Evolutionary conservation across 2,888 invertebrate genomes (phyloP), one percentile per base, ranked within the genome.

Genomic region (Neoaliturus tenellus): DNA sequence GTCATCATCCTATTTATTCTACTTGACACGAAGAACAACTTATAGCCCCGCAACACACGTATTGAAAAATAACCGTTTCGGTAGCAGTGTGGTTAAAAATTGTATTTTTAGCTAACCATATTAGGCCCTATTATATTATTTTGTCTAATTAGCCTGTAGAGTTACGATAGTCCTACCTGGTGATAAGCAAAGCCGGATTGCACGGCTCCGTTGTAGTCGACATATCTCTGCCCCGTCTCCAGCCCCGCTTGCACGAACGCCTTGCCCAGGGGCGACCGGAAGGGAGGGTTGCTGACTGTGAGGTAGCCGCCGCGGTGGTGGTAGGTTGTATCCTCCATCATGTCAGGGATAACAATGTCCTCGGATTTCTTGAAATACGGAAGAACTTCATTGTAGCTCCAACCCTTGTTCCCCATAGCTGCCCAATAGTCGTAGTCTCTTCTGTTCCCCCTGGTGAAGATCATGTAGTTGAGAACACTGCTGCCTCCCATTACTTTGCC

Each of bases 401-500:
- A 96, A 0, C 95, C 95, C 0, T 71, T 90, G 89, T 95, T 95
- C 0, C 95, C 96, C 88, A 94, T 89, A 0, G 91, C 91, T 17
- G 93, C 93, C 97, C 97, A 97, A 4, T 92, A 90, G 88, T 97
- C 95, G 89, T 95, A 97, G 88, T 97, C 97, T 3, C 91, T 90
- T 0, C 92, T 92, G 87, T 94, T 92, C 14, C 95, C 96, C 85
- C 96, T 91, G 0, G 95, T 95, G 88, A 95, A 96, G 88, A 95
- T 94, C 96, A 97, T 96, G 87, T 94, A 95, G 89, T 97, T 97
- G 12, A 97, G 91, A 0, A 95, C 94, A 85, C 95, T 95, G 10
- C 94, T 94, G 0, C 97, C 97, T 6, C 97, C 97, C 89, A 97
- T 92, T 0, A 96, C 95, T 90, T 95, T 96, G 2, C 97, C 97